Conservation (phyloP, 2,113 vertebrate genomes). For the Siniperca chuatsi region DNA sequence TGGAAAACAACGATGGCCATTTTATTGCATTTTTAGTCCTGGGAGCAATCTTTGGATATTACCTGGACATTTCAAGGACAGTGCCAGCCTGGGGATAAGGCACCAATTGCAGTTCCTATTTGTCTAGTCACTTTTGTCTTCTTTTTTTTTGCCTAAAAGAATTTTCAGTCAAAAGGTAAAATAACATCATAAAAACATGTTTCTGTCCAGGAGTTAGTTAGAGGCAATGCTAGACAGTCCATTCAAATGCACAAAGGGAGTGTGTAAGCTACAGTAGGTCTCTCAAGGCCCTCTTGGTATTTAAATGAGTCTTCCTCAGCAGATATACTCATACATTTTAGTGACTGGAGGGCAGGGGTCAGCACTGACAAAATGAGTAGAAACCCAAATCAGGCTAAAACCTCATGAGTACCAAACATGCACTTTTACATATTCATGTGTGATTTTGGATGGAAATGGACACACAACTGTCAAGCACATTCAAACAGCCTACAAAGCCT, state of each 20-base stretch:
- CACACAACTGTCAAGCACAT: conserved; percentile 8
- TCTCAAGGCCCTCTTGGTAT: conserved; percentile 39
- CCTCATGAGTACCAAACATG: conserved; percentile 23
- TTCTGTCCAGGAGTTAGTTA: conserved; percentile 32
- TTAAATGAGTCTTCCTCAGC: conserved; percentile 46
- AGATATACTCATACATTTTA: conserved; percentile 37
- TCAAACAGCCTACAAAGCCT: conserved; percentile 11
- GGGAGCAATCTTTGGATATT: conserved; percentile 46
- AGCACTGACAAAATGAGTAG: conserved; percentile 32
- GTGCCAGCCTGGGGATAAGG: conserved; percentile 30
- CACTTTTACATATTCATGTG: conserved; percentile 39
- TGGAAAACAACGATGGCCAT: conserved; percentile 58
- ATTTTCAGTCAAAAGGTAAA: conserved; percentile 25
- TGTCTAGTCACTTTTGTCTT: conserved; percentile 20
- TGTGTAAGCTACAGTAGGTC: conserved; percentile 15
- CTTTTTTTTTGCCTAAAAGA: conserved; percentile 27
- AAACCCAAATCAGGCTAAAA: conserved; percentile 37
- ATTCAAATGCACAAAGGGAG: conserved; percentile 8
- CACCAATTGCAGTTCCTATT: conserved; percentile 33
- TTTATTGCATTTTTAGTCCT: conserved; percentile 63
- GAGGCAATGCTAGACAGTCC: conserved; percentile 12
- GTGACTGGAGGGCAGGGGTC: conserved; percentile 34
- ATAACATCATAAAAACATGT: conserved; percentile 8
- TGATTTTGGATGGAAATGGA: conserved; percentile 37
- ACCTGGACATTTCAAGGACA: conserved; percentile 69